Base-by-base conservation (phyloP, 2,888 invertebrate genomes). In the Tiliacea aurago region DNA sequence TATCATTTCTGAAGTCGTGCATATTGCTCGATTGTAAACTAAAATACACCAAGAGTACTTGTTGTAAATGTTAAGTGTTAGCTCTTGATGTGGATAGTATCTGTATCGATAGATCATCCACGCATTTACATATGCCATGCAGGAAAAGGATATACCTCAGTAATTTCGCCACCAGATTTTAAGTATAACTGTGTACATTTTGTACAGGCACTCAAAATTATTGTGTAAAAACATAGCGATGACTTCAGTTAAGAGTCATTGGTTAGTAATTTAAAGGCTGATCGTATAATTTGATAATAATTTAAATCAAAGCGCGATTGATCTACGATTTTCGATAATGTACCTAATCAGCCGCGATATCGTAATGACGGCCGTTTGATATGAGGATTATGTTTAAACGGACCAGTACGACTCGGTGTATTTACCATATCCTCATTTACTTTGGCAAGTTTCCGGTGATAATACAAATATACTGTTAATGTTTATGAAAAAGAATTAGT, bases 271-370 rank as follows among this genome's bases (percentile, higher is more conserved):
- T 69, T 76, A 59, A 66, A 73, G 37, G 53, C 76, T 73, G 80
- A 82, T 76, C 80, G 72, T 59, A 64, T 66, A 64, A 71, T 55
- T 63, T 73, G 75, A 87, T 89, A 86, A 82, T 63, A 73, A 74
- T 64, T 79, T 53, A 91, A 91, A 91, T 90, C 91, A 91, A 85
- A 86, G 86, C 86, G 87, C 85, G 83, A 88, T 88, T 84, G 86
- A 90, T 89, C 84, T 83, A 71, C 76, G 84, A 88, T 87, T 77
- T 74, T 70, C 75, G 90, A 92, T 92, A 91, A 89, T 71, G 81
- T 75, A 66, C 72, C 63, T 91, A 90, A 91, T 91, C 89, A 86
- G 78, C 33, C 71, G 73, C 63, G 89, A 87, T 92, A 91, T 85
- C 82, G 74, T 73, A 85, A 86, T 88, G 87, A 88, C 89, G 83